Evolutionary conservation across 2,888 invertebrate species (phyloP).

Genomic region (Ophion ellenae): DNA sequence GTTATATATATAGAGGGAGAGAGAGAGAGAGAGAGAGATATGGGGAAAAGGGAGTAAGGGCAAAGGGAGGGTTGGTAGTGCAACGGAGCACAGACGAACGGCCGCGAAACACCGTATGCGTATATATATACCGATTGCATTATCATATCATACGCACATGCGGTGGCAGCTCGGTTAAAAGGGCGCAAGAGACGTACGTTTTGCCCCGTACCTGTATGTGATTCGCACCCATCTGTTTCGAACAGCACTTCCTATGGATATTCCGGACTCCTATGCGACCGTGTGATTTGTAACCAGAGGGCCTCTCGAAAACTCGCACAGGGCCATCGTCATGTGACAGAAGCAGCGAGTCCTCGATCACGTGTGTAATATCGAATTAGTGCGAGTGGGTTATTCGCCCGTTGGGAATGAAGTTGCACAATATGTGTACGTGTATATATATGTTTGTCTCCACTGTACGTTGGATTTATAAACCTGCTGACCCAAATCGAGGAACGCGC

Average conservation of each 20-base stretch:
- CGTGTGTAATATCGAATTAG: conserved; percentile 56
- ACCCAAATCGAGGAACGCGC: background rate
- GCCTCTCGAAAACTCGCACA: conserved; percentile 31
- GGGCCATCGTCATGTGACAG: conserved; percentile 19
- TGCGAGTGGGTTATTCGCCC: conserved; percentile 52
- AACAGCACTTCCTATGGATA: background rate
- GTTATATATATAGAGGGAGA: background rate
- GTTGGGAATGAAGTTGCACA: conserved; percentile 30
- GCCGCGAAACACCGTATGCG: conserved; percentile 1
- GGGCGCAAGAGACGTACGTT: background rate
- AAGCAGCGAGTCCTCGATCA: conserved; percentile 47
- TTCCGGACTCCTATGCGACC: background rate
- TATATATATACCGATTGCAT: background rate
- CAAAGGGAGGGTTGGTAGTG: background rate
- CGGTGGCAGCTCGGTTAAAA: background rate
- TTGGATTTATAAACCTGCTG: conserved; percentile 22
- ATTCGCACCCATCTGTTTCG: background rate
- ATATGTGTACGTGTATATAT: conserved; percentile 9
- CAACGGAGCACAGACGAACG: background rate
- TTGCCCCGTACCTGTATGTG: background rate
- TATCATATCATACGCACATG: background rate
- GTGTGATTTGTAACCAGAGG: conserved; percentile 14
- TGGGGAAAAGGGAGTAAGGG: too few relatives aligned
- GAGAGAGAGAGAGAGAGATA: background rate
- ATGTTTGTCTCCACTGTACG: background rate